A percentile compares a stretch with the other conserved stretches of the same genome.
phyloP scores from a whole-genome alignment of 2,888 invertebrate species.

The Nomada flava region DNA sequence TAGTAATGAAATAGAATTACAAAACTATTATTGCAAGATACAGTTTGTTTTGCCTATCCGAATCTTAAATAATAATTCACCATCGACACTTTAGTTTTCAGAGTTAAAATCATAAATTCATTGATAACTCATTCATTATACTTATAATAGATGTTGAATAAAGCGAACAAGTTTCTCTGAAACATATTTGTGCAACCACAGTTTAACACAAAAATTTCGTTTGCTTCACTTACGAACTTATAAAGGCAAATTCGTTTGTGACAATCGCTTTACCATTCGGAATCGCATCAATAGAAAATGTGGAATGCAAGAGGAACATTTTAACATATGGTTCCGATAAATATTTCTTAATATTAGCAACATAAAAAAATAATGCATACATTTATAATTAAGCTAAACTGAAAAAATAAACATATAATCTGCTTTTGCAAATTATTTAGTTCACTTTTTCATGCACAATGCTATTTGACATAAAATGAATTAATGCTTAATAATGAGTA shows the following conservation, averaged over 20 bases:
- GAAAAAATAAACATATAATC: conserved; percentile 42
- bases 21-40: conserved; percentile 11
- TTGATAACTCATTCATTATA: conserved; percentile 41
- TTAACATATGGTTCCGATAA: conserved; percentile 20
- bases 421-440: conserved; percentile 19
- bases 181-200: conserved; percentile 50
- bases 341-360: conserved; percentile 36
- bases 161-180: conserved; percentile 66
- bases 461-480: conserved; percentile 15
- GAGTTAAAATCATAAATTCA: conserved; percentile 61
- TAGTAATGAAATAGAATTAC: conserved; percentile 8
- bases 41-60: neutral
- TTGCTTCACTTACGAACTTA: conserved; percentile 60
- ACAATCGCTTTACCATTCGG: conserved; percentile 27
- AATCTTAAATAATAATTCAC: conserved; percentile 2
- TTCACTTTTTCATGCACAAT: neutral
- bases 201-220: conserved; percentile 55
- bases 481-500: conserved; percentile 26
- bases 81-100: conserved; percentile 61
- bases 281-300: conserved; percentile 33
- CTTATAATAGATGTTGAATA: conserved; percentile 65
- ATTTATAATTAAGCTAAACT: conserved; percentile 15
- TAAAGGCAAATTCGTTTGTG: conserved; percentile 73
- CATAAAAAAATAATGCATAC: conserved; percentile 41
- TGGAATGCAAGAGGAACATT: conserved; percentile 17